Conservation (phyloP, 2,797 vertebrate genomes). For the Toxotes lorentzi region DNA sequence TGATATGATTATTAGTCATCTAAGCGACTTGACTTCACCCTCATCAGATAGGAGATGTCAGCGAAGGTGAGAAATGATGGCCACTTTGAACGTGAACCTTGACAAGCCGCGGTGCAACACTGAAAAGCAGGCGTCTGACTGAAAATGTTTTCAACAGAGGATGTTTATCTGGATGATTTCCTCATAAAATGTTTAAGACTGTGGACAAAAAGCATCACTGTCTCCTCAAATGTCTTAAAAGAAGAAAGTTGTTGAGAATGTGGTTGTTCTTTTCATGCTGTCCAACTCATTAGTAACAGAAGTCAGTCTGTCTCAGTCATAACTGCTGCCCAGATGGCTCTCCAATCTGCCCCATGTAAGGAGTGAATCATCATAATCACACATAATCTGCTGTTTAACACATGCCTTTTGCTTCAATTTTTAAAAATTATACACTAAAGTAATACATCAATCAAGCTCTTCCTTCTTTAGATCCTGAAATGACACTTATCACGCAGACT, state of each 20-base stretch:
- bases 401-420: slow-evolving; percentile 73
- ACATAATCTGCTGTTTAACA: slow-evolving; percentile 76
- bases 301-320: slow-evolving; percentile 71
- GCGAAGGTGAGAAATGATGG: slow-evolving; percentile 92
- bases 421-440: slow-evolving; percentile 48
- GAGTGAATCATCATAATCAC: slow-evolving; percentile 77
- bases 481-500: background rate
- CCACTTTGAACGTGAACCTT: slow-evolving; percentile 90
- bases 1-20: slow-evolving; percentile 99
- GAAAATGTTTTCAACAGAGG: slow-evolving; percentile 53
- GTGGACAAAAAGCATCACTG: slow-evolving; percentile 6
- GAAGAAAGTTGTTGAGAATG: slow-evolving; percentile 47
- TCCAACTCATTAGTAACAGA: slow-evolving; percentile 74
- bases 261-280: slow-evolving; percentile 73
- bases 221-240: slow-evolving; percentile 17
- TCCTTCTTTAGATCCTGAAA: slow-evolving; percentile 17
- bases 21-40: slow-evolving; percentile 95
- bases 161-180: slow-evolving; percentile 16
- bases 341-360: slow-evolving; percentile 77
- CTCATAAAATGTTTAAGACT: background rate
- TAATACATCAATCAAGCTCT: slow-evolving; percentile 55
- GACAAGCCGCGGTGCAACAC: slow-evolving; percentile 57
- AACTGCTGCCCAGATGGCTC: slow-evolving; percentile 78
- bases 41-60: slow-evolving; percentile 93
- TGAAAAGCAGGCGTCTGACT: slow-evolving; percentile 46